Percentiles rank a stretch among this genome's conserved stretches.
phyloP scores from a whole-genome alignment of 2,888 invertebrate genomes.

The Sminthurinus aureus region DNA sequence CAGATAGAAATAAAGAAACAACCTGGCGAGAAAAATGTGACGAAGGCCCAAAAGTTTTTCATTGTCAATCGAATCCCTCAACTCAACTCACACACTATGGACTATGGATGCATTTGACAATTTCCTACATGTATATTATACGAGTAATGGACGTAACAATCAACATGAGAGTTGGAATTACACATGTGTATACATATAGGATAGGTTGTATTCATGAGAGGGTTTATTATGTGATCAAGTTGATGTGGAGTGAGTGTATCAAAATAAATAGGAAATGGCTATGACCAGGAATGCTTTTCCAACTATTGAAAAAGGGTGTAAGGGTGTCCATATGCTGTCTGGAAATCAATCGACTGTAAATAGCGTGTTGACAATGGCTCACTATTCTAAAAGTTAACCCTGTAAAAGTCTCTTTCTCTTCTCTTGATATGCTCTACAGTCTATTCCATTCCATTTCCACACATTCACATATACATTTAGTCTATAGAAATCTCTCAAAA shows the following conservation, averaged over 20 bases:
- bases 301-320: slow-evolving; percentile 35
- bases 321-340: slow-evolving; percentile 26
- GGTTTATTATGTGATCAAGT: slow-evolving; percentile 1
- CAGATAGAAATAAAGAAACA: not conserved
- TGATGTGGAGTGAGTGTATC: not conserved
- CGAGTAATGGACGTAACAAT: not conserved
- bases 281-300: slow-evolving; percentile 21
- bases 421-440: not conserved
- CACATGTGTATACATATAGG: not conserved
- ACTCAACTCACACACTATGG: not conserved
- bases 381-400: slow-evolving; percentile 40
- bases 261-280: slow-evolving; percentile 20
- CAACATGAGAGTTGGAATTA: not conserved
- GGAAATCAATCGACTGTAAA: slow-evolving; percentile 45
- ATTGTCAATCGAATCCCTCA: not conserved
- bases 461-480: not conserved
- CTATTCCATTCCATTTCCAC: not conserved
- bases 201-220: not conserved
- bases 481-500: not conserved
- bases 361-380: slow-evolving; percentile 48
- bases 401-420: slow-evolving; percentile 19
- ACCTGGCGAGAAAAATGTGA: slow-evolving; percentile 8
- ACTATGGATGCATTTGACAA: not conserved
- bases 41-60: not conserved
- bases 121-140: not conserved